A percentile compares a stretch with the other conserved stretches of the same genome.
These are phyloP conservation scores for Tachuris rubrigastra DNA, from an alignment of 2,113 vertebrate species.

Conservation along the genomic window DNA sequence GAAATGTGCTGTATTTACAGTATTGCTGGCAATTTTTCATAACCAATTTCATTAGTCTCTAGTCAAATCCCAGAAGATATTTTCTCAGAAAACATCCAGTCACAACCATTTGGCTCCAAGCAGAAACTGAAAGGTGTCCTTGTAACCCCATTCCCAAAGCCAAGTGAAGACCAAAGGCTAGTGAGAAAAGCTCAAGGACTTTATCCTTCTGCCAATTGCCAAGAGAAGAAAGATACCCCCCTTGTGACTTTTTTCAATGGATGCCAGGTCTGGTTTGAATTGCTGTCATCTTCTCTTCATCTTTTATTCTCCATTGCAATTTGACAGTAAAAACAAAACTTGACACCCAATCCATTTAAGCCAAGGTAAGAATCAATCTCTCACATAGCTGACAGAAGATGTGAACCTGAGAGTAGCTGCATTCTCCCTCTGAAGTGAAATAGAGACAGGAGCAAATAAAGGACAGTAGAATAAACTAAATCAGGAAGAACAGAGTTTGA, in stretches of 20 bases:
- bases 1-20: background rate
- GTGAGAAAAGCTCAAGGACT: background rate
- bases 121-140: background rate
- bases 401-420: background rate
- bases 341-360: background rate
- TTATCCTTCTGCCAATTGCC: background rate
- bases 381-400: background rate
- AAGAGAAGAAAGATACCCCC: background rate
- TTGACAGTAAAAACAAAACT: background rate
- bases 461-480: conserved; percentile 9
- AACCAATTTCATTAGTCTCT: background rate
- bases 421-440: background rate
- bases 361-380: background rate
- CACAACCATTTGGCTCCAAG: background rate
- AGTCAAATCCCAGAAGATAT: background rate
- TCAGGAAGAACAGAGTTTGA: background rate
- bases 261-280: background rate
- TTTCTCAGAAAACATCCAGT: background rate
- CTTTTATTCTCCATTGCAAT: background rate
- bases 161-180: background rate
- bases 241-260: background rate
- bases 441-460: conserved; percentile 12
- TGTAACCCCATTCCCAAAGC: background rate
- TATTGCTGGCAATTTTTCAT: background rate
- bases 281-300: background rate